A percentile compares a stretch with the other conserved stretches of the same genome.
Conservation (phyloP, 2,113 vertebrate genomes). For the Camelus bactrianus region DNA sequence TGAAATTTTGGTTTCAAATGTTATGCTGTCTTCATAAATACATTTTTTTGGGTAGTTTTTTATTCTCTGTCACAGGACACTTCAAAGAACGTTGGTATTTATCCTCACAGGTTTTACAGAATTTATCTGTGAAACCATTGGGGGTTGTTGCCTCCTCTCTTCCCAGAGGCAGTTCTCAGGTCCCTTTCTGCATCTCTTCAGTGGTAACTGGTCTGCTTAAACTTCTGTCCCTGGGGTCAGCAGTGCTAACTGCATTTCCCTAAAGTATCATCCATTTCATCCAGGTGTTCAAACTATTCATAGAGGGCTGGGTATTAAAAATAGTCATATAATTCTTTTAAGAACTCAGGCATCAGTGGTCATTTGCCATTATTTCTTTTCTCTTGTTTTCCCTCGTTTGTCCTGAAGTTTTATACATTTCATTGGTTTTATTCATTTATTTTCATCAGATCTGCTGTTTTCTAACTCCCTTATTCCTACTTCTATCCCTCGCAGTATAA, state of each 20-base stretch:
- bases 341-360: neutral
- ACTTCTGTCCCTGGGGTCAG: neutral
- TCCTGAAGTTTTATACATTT: neutral
- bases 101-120: neutral
- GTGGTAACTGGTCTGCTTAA: neutral
- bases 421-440: neutral
- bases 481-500: neutral
- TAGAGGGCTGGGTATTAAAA: neutral
- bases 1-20: neutral
- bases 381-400: constrained; percentile 1
- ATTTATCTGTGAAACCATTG: neutral
- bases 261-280: neutral
- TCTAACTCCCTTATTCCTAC: neutral
- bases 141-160: neutral
- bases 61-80: neutral
- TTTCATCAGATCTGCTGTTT: neutral
- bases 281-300: constrained; percentile 40
- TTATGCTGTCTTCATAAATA: neutral
- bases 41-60: neutral
- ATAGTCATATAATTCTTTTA: neutral
- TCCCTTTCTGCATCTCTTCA: neutral
- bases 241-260: neutral
- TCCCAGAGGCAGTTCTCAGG: neutral
- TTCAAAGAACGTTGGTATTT: neutral
- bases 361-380: neutral